Evolutionary conservation across 2,113 vertebrate species (phyloP).

Genomic region (Vulpes vulpes): DNA sequence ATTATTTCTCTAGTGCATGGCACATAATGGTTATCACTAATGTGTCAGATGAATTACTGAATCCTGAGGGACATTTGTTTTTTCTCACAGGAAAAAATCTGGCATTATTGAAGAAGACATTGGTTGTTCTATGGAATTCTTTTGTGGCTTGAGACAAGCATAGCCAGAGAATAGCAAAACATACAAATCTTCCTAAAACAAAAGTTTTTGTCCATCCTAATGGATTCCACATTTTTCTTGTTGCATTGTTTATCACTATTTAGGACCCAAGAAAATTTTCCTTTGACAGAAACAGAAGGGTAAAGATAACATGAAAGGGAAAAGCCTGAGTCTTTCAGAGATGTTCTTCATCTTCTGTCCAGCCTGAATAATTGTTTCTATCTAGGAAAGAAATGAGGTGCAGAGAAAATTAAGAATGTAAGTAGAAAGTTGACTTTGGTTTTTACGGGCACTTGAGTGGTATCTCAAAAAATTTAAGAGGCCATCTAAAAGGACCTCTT

Average conservation of each 20-base stretch:
- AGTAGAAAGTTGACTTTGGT: constrained; percentile 82
- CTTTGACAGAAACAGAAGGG: neutral
- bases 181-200: neutral
- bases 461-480: constrained; percentile 83
- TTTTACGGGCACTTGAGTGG: constrained; percentile 76
- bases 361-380: constrained; percentile 61
- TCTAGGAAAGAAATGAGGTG: constrained; percentile 72
- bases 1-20: neutral
- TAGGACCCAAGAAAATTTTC: neutral
- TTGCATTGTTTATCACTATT: neutral
- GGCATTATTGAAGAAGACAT: neutral
- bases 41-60: neutral
- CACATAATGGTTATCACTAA: fast-evolving
- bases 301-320: neutral
- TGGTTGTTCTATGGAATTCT: neutral
- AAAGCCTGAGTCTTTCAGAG: constrained; percentile 9
- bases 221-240: neutral
- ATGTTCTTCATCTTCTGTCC: neutral
- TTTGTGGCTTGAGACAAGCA: neutral
- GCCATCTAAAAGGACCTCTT: constrained; percentile 74
- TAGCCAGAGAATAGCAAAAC: neutral
- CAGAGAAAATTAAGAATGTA: constrained; percentile 83
- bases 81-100: constrained; percentile 19
- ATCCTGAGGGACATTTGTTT: neutral
- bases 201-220: neutral